These are phyloP conservation scores for Drosophila anomalata DNA, from an alignment of 2,888 invertebrate species.

Conservation along the genomic window DNA sequence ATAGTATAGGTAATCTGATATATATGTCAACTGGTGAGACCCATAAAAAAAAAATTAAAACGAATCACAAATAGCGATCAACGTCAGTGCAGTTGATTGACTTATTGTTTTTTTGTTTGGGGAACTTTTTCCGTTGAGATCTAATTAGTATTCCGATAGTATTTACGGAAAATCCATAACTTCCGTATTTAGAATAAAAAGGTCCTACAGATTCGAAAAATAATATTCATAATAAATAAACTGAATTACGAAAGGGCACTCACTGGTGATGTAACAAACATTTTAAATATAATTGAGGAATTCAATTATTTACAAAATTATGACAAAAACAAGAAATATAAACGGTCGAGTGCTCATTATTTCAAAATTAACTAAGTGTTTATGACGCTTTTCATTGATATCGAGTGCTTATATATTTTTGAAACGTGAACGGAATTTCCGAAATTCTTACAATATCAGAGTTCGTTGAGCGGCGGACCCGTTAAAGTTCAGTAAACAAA, in stretches of 20 bases:
- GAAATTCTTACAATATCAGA: conserved; percentile 18
- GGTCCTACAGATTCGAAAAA: conserved; percentile 2
- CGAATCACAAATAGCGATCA: conserved; percentile 28
- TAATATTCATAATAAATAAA: background rate
- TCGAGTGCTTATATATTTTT: conserved; percentile 15
- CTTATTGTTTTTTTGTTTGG: conserved; percentile 20
- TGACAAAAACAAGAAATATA: conserved; percentile 1
- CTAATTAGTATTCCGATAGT: conserved; percentile 37
- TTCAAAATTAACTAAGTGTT: conserved; percentile 2
- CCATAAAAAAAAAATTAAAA: conserved; percentile 14
- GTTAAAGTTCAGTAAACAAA: conserved; percentile 8
- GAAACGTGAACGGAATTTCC: conserved; percentile 18
- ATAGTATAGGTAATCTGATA: conserved; percentile 28
- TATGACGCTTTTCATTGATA: conserved; percentile 7
- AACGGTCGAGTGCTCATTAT: background rate
- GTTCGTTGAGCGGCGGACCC: conserved; percentile 17
- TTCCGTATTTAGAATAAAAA: conserved; percentile 3
- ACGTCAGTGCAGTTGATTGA: conserved; percentile 31
- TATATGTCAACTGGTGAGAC: conserved; percentile 13
- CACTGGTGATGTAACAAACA: background rate
- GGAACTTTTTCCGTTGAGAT: conserved; percentile 20
- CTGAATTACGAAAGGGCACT: background rate
- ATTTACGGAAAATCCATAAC: conserved; percentile 26
- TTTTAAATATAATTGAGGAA: background rate
- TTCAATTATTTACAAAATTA: background rate